phyloP scores from a whole-genome alignment of 1,140 invertebrate species.

The Chelonus insularis region DNA sequence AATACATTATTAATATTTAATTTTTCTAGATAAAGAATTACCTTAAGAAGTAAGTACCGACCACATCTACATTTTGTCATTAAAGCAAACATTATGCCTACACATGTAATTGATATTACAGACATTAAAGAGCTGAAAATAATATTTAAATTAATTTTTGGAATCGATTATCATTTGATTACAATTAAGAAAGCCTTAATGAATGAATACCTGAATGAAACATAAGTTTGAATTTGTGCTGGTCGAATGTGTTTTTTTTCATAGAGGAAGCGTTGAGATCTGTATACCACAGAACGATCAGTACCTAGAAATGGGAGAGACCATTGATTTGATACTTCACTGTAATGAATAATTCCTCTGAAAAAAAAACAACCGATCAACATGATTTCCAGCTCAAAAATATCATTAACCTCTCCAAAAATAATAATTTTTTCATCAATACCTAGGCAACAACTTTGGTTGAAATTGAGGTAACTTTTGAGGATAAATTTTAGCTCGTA shows the following conservation, averaged over 20 bases:
- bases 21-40: too few relatives aligned
- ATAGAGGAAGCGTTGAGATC: constrained; percentile 76
- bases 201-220: constrained; percentile 58
- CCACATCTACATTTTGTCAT: constrained; percentile 69
- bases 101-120: constrained; percentile 60
- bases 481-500: constrained; percentile 70
- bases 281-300: constrained; percentile 76
- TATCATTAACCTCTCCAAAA: too few relatives aligned
- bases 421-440: too few relatives aligned
- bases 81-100: constrained; percentile 66
- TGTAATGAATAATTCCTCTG: constrained; percentile 67
- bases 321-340: constrained; percentile 67
- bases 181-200: constrained; percentile 8
- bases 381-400: too few relatives aligned
- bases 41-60: constrained; percentile 68
- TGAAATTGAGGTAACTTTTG: constrained; percentile 66
- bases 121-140: constrained; percentile 50
- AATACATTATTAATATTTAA: too few relatives aligned
- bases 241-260: constrained; percentile 72
- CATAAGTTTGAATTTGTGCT: constrained; percentile 69
- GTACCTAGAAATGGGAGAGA: constrained; percentile 77
- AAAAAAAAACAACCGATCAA: too few relatives aligned
- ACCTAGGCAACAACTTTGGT: constrained; percentile 65
- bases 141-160: constrained; percentile 9
- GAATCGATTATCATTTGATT: not conserved